Evolutionary conservation across 2,888 invertebrate genomes (phyloP), one percentile per base, ranked within the genome.

Genomic region (Notodonta ziczac): DNA sequence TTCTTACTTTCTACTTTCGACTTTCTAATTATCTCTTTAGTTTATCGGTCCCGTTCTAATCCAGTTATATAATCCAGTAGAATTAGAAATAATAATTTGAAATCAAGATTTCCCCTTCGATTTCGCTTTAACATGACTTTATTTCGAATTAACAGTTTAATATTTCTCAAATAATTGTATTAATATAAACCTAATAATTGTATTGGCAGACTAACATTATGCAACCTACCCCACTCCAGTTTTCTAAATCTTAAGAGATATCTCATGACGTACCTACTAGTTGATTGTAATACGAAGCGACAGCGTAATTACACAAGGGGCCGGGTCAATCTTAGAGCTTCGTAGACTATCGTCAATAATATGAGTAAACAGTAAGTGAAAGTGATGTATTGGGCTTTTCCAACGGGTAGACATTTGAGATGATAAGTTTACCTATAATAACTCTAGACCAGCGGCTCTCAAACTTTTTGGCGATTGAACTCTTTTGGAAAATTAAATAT

Each of bases 311-410:
- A 67, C 70, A 65, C 63, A 14, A 60, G 61, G 61, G 57, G 57
- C 59, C 46, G 53, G 50, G 58, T 64, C 62, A 69, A 69, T 67
- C 60, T 60, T 59, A 65, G 57, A 52, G 16, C 48, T 60, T 51
- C 32, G 50, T 42, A 59, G 60, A 48, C 55, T 67, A 62, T 64
- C 64, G 73, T 68, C 71, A 68, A 67, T 59, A 58, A 59, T 62
- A 67, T 63, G 56, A 60, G 44, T 57, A 66, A 63, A 65, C 66
- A 55, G 58, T 68, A 65, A 70, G 62, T 70, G 70, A 73, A 68
- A 70, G 59, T 72, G 74, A 72, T 55, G 55, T 61, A 65, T 61
- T 52, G 44, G 35, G 59, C 48, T 52, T 35, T 46, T 44, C 46
- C 35, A 12, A 53, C 24, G 35, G 55, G 59, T 32, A 57, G 59